Conservation (phyloP, 1,140 invertebrate genomes). For the Palaemon carinicauda region DNA sequence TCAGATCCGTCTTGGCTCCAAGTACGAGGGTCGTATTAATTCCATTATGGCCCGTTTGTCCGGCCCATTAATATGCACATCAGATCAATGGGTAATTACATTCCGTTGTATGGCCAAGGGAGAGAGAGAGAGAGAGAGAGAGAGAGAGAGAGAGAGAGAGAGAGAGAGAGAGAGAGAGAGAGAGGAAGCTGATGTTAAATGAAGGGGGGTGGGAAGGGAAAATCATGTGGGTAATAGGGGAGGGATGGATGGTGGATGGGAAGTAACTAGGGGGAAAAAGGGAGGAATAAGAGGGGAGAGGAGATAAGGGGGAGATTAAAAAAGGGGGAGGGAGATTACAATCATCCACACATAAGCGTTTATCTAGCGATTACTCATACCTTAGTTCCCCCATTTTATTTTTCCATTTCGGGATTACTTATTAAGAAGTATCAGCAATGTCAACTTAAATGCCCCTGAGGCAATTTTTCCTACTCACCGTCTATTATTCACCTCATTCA, state of each 20-base stretch:
- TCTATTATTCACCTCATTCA: too few species aligned
- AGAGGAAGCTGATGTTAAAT: neutral
- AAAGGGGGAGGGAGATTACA: neutral
- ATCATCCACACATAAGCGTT: neutral
- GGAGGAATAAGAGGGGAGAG: neutral
- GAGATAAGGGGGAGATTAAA: neutral
- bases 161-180: conserved; percentile 3
- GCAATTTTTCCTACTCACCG: too few species aligned
- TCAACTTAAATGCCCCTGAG: too few species aligned
- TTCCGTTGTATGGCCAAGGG: conserved; percentile 28
- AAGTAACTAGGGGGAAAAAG: neutral
- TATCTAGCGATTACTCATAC: too few species aligned
- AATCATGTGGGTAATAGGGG: too few species aligned
- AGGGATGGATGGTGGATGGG: neutral
- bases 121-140: neutral
- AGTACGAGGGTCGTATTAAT: conserved; percentile 37
- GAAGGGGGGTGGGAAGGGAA: too few species aligned
- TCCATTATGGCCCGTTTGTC: conserved; percentile 50
- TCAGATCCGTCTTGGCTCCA: conserved; percentile 19
- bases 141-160: neutral
- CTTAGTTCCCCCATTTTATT: too few species aligned
- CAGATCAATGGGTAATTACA: conserved; percentile 55
- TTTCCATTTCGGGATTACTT: too few species aligned
- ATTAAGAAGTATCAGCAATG: too few species aligned
- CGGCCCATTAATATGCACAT: conserved; percentile 51